phyloP scores from a whole-genome alignment of 2,797 vertebrate species.

The Arremon aurantiirostris region DNA sequence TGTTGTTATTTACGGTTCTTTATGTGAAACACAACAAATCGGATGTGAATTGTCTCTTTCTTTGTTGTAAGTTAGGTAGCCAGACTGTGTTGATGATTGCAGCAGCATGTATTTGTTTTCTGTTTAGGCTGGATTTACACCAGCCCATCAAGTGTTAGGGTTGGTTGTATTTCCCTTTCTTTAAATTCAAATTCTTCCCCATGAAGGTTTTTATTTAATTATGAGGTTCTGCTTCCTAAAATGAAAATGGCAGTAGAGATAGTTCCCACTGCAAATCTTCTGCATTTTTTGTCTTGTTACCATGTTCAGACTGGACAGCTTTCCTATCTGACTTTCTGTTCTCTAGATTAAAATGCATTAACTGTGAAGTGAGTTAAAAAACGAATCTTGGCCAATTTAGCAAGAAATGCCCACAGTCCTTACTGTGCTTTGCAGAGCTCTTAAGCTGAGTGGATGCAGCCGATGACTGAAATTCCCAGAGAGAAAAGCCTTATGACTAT shows the following conservation, averaged over 20 bases:
- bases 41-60: background rate
- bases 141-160: background rate
- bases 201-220: background rate
- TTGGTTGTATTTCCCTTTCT: background rate
- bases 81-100: background rate
- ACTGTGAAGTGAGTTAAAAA: background rate
- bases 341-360: background rate
- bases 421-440: background rate
- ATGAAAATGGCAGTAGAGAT: background rate
- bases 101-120: background rate
- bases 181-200: background rate
- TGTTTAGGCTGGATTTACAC: background rate
- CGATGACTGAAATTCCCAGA: background rate
- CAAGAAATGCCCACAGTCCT: background rate
- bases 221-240: background rate
- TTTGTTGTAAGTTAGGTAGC: background rate
- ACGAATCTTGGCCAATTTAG: background rate
- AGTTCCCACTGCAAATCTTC: background rate
- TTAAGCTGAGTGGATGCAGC: background rate
- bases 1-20: background rate
- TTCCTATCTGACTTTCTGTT: background rate
- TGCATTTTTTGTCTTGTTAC: background rate
- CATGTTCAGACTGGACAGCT: background rate
- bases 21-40: background rate
- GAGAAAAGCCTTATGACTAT: background rate